Conservation (phyloP, 2,113 vertebrate species). For the Regulus satrapa region DNA sequence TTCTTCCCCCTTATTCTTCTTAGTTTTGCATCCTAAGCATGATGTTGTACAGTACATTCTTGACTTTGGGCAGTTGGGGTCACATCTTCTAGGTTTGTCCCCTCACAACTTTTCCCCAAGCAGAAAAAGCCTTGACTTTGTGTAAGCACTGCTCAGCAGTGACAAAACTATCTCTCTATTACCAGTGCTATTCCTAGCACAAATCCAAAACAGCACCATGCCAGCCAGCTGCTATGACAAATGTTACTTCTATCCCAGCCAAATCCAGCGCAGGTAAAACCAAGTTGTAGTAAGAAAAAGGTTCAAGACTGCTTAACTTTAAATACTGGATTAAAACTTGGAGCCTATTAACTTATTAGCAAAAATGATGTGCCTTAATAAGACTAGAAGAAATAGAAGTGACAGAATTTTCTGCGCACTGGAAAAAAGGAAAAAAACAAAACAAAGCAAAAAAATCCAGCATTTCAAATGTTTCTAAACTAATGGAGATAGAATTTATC, state of each 20-base stretch:
- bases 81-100: background rate
- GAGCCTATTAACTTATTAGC: background rate
- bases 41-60: fast-evolving
- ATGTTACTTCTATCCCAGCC: background rate
- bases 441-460: background rate
- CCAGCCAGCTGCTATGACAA: background rate
- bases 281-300: background rate
- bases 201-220: background rate
- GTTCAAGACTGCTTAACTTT: background rate
- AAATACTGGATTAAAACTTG: background rate
- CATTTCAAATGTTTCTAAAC: background rate
- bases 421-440: background rate
- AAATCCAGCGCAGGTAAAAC: background rate
- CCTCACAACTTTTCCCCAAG: background rate
- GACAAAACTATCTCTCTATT: background rate
- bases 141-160: background rate
- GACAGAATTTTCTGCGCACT: background rate
- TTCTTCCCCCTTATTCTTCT: background rate
- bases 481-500: background rate
- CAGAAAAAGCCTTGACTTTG: background rate
- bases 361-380: background rate
- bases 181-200: background rate
- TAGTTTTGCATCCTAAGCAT: background rate
- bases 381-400: background rate
- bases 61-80: too few relatives aligned